Evolutionary conservation across 1,140 invertebrate species (phyloP).

Genomic region (Drosophila busckii): DNA sequence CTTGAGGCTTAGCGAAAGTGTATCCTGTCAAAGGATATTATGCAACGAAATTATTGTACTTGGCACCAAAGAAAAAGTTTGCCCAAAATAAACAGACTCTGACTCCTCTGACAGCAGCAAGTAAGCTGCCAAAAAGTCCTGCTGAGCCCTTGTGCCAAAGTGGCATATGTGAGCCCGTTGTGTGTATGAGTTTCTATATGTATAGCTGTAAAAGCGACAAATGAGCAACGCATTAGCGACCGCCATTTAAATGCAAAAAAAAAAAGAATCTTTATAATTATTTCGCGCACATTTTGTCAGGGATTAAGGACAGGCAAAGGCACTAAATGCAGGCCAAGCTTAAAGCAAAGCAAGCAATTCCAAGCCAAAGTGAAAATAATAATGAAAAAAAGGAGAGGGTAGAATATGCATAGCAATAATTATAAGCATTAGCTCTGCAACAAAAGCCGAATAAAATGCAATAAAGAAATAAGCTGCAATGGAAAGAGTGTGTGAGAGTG

Average conservation of each 20-base stretch:
- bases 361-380: too few species aligned
- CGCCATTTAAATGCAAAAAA: constrained; percentile 29
- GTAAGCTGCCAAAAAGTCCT: constrained; percentile 42
- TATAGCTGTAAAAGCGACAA: constrained; percentile 31
- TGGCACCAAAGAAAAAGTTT: constrained; percentile 48
- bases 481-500: too few species aligned
- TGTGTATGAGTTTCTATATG: not conserved
- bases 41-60: constrained; percentile 53
- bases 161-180: constrained; percentile 25
- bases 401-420: too few species aligned
- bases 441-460: too few species aligned
- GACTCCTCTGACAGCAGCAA: constrained; percentile 11
- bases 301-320: constrained; percentile 25
- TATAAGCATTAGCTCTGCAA: too few species aligned
- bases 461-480: too few species aligned
- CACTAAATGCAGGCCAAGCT: constrained; percentile 22
- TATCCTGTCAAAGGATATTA: constrained; percentile 59
- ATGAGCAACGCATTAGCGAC: constrained; percentile 43
- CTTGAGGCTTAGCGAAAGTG: constrained; percentile 54
- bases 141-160: constrained; percentile 27
- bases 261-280: constrained; percentile 25
- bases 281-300: constrained; percentile 37
- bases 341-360: constrained; percentile 3
- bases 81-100: constrained; percentile 31
- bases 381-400: too few species aligned